Base-by-base conservation (phyloP, 53 echinoderm and acorn worm species). In the Hippasteria phrygiana region DNA sequence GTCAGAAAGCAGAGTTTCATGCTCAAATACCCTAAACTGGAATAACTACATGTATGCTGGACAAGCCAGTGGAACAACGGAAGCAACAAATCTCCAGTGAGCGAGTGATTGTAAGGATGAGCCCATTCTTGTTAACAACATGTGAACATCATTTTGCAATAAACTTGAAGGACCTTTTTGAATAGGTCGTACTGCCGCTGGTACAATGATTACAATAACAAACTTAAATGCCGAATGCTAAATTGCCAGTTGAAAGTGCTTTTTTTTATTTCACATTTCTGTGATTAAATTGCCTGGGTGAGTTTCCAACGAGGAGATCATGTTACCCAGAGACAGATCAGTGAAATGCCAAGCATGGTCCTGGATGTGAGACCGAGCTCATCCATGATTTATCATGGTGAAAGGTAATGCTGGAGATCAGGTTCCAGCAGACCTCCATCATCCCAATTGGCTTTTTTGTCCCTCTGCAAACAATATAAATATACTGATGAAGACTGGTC, bases 351-450 rank as follows among this genome's bases (percentile, higher is more conserved):
- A 59, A 59, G 26, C 26, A 1, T 59, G 59, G 59, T 59, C 59
- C 59, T 59, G 59, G 59, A 59, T 59, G 59, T 59, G 59, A 24
- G 59, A 8, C 22, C 22, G 69, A 67, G 69, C 69, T 75, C 22
- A 75, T 75, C 75, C 75, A 75, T 50, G 75, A 75, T 75, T 75
- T 50, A 75, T 75, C 48, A 50, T 14, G 7, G 48, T 32, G 47
- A 75, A 75, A 75, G 75, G 47, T 14, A 47, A 73, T 32, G 11
- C 41, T 12, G 26, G 16, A 43, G 73, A 73, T 73, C 73, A 32
- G 73, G 43, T 73, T 73, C 73, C 73, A 73, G n/a, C n/a, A n/a
- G 73, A 73, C 73, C 43, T 67, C 34, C 34, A 35, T n/a, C n/a
- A 16, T 35, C 34, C 34, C 33, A 67, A 33, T 3, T 14, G 32